Conservation (phyloP, 1,140 invertebrate species). For the Scaptomyza montana region DNA sequence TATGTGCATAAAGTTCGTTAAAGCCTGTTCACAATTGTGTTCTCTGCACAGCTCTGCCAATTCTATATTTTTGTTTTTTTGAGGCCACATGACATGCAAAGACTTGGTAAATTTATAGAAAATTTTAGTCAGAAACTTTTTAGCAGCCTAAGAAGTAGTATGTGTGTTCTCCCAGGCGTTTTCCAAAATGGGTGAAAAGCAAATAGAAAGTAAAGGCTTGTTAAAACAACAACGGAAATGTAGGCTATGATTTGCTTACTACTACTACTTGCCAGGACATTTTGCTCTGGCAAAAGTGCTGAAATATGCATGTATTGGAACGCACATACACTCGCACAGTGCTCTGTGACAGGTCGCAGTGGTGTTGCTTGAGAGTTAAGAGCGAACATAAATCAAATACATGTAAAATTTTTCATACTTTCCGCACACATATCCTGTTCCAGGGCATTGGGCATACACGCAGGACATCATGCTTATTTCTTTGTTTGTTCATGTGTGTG, state of each 20-base stretch:
- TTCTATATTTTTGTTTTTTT: background rate
- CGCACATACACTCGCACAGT: conserved; percentile 12
- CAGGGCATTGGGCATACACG: conserved; percentile 64
- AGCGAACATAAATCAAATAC: conserved; percentile 78
- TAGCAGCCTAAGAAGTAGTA: conserved; percentile 2
- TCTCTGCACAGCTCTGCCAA: background rate
- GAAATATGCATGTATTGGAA: conserved; percentile 26
- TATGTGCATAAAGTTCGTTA: too few species aligned
- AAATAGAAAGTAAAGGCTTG: conserved; percentile 18
- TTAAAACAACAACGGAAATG: conserved; percentile 78
- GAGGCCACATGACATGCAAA: conserved; percentile 1
- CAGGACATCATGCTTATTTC: conserved; percentile 12
- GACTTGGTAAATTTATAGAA: conserved; percentile 49
- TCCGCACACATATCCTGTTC: conserved; percentile 78
- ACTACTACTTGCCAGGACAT: conserved; percentile 58
- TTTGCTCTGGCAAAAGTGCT: conserved; percentile 33
- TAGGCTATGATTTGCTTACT: conserved; percentile 77
- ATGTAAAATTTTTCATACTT: conserved; percentile 78
- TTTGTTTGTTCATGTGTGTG: conserved; percentile 24
- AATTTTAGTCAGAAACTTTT: conserved; percentile 39
- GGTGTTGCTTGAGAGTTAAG: conserved; percentile 41
- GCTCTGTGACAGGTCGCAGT: conserved; percentile 25
- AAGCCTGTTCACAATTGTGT: too few species aligned
- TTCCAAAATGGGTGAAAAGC: conserved; percentile 18
- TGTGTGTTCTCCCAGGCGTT: conserved; percentile 17